Percentiles rank a stretch among this genome's conserved stretches.
These are phyloP conservation scores for Ochropleura leucogaster DNA, from an alignment of 2,888 invertebrate genomes.

Conservation along the genomic window DNA sequence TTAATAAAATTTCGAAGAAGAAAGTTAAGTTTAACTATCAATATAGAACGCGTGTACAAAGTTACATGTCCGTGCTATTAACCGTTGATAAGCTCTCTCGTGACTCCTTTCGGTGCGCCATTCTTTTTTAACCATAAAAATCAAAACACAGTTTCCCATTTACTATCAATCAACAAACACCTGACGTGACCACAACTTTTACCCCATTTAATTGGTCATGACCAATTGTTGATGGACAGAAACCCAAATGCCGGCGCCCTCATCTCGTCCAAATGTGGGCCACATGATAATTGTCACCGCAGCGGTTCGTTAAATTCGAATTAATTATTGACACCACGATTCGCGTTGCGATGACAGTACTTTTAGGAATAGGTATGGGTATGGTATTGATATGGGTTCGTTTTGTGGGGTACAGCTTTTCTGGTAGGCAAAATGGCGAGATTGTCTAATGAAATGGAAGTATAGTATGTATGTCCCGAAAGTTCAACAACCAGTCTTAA, in stretches of 20 bases:
- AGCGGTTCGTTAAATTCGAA: constrained; percentile 63
- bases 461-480: no score
- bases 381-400: not conserved
- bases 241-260: constrained; percentile 44
- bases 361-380: constrained; percentile 3
- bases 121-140: no score
- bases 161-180: not conserved
- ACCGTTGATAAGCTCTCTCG: no score
- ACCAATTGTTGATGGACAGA: constrained; percentile 37
- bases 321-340: constrained; percentile 60
- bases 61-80: no score
- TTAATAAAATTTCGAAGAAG: no score
- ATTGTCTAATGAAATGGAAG: not conserved
- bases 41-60: no score
- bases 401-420: not conserved
- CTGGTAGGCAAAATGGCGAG: not conserved
- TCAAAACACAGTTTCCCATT: not conserved
- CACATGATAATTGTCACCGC: constrained; percentile 51
- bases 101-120: no score
- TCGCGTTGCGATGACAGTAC: constrained; percentile 39
- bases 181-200: constrained; percentile 13
- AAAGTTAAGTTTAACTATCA: no score
- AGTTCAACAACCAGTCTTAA: no score
- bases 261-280: constrained; percentile 21
- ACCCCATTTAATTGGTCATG: constrained; percentile 42